A percentile compares a stretch with the other conserved stretches of the same genome.
These are phyloP conservation scores for Prunella strophiata DNA, from an alignment of 2,797 vertebrate species.

Conservation along the genomic window DNA sequence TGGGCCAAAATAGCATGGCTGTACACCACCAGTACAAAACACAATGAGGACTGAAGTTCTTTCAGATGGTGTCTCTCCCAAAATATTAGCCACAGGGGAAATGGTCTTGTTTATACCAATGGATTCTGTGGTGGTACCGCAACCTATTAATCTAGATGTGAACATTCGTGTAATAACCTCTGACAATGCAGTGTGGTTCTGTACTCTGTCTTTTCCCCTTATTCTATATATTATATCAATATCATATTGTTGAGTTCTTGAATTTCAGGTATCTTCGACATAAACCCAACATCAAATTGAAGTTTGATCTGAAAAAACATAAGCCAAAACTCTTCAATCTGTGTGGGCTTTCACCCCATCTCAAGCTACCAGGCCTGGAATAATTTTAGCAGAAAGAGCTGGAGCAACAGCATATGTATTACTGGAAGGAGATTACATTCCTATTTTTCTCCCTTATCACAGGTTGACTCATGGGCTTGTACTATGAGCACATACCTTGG, in stretches of 20 bases:
- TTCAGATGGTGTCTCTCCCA: neutral
- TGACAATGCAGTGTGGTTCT: neutral
- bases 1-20: neutral
- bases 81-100: neutral
- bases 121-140: neutral
- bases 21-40: neutral
- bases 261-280: neutral
- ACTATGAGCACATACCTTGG: neutral
- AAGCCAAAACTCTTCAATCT: neutral
- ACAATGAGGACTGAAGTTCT: neutral
- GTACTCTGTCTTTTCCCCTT: neutral
- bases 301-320: neutral
- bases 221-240: neutral
- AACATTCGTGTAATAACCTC: neutral
- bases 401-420: neutral
- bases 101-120: neutral
- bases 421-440: neutral
- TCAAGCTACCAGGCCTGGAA: neutral
- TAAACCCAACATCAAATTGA: neutral
- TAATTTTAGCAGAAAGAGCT: neutral
- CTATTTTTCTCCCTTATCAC: neutral
- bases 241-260: neutral
- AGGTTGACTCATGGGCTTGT: neutral
- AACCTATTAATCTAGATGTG: neutral
- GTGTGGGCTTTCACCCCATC: neutral